Percentiles rank a stretch among this genome's conserved stretches.
These are phyloP conservation scores for Morpho helenor DNA, from an alignment of 2,888 invertebrate species.

Conservation along the genomic window DNA sequence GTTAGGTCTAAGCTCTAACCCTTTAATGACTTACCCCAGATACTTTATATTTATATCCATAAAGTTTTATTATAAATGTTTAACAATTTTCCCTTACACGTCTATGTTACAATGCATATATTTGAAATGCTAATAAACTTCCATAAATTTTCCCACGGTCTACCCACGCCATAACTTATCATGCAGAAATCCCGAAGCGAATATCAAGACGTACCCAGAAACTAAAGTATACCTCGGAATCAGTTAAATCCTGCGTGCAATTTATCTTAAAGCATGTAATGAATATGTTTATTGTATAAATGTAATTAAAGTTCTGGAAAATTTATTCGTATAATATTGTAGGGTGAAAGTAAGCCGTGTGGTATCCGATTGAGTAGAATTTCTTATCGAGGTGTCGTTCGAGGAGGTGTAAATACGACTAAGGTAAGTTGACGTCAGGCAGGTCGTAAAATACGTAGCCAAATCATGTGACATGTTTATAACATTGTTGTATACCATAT, in stretches of 20 bases:
- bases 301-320: not conserved
- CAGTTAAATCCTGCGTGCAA: slow-evolving; percentile 8
- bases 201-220: slow-evolving; percentile 15
- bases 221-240: slow-evolving; percentile 15
- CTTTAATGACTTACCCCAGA: too few species aligned
- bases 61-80: too few species aligned
- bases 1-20: too few species aligned
- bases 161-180: slow-evolving; percentile 11
- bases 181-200: slow-evolving; percentile 15
- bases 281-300: not conserved
- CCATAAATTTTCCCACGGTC: slow-evolving; percentile 15
- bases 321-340: not conserved
- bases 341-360: too few species aligned
- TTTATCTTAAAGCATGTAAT: slow-evolving; percentile 9
- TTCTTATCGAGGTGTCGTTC: too few species aligned
- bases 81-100: slow-evolving; percentile 3
- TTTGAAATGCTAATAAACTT: slow-evolving; percentile 12
- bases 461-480: too few species aligned
- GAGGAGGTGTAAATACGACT: too few species aligned
- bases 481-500: too few species aligned
- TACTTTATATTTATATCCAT: too few species aligned
- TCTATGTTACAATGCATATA: slow-evolving; percentile 8
- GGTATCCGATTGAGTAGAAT: too few species aligned
- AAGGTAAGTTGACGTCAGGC: too few species aligned
- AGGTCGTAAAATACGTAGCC: too few species aligned